Percentiles rank a stretch among this genome's conserved stretches.
Conservation (phyloP, 1,140 invertebrate genomes). For the Pachyrhynchus sulphureomaculatus region DNA sequence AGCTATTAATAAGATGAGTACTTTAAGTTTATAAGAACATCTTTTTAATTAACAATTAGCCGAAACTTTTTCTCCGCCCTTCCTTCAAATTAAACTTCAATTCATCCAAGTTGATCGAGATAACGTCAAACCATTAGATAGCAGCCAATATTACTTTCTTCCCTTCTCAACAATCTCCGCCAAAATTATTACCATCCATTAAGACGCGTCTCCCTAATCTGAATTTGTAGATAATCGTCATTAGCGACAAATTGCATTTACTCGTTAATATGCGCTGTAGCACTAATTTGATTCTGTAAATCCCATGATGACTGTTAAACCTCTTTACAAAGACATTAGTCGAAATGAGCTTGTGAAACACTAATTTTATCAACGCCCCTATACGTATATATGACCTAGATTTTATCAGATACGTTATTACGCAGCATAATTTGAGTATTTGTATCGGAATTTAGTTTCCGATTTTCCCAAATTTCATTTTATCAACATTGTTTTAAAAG, state of each 20-base stretch:
- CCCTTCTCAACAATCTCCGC: conserved; percentile 2
- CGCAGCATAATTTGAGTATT: no score
- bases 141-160: conserved; percentile 8
- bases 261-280: background rate
- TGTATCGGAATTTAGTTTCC: no score
- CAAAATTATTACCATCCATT: conserved; percentile 7
- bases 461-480: no score
- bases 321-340: conserved; percentile 1
- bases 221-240: conserved; percentile 9
- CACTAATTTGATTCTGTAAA: background rate
- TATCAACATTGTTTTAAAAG: no score
- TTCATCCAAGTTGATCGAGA: background rate
- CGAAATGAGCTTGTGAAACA: background rate
- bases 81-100: conserved; percentile 1
- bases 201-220: background rate
- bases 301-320: background rate
- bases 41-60: background rate
- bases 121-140: conserved; percentile 4
- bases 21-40: no score
- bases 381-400: no score
- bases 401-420: no score
- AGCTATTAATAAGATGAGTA: no score
- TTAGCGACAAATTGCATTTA: conserved; percentile 11
- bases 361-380: no score
- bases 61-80: background rate